Evolutionary conservation across 2,888 invertebrate genomes (phyloP).

Genomic region (Calliopum simillimum): DNA sequence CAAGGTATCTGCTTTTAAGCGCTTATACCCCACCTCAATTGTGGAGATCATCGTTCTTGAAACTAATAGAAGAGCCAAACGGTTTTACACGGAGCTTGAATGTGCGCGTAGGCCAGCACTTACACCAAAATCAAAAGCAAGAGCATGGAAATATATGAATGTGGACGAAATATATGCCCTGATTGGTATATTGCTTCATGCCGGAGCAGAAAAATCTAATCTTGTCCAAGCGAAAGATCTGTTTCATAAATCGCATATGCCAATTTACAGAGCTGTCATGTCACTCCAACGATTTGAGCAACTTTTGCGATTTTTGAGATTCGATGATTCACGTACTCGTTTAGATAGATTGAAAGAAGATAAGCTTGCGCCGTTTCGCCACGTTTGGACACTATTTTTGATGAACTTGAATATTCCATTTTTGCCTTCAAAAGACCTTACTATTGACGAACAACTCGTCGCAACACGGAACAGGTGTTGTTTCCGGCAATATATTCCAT

Average conservation of each 20-base stretch:
- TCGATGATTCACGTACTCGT: conserved; percentile 38
- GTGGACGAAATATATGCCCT: conserved; percentile 33
- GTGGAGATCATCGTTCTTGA: too few species aligned
- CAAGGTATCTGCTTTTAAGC: too few species aligned
- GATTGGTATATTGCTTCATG: conserved; percentile 26
- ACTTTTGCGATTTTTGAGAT: conserved; percentile 30
- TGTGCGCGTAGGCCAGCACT: conserved; percentile 3
- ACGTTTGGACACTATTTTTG: conserved; percentile 25
- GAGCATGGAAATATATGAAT: conserved; percentile 25
- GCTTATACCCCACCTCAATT: too few species aligned
- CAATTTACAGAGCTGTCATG: conserved; percentile 36
- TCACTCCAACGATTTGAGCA: conserved; percentile 34
- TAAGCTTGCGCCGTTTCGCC: conserved; percentile 35
- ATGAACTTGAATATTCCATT: conserved; percentile 29
- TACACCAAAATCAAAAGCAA: conserved; percentile 23
- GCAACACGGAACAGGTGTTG: conserved; percentile 50
- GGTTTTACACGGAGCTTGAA: neutral
- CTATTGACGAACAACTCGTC: conserved; percentile 52
- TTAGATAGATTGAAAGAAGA: conserved; percentile 33
- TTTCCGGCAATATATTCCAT: conserved; percentile 48
- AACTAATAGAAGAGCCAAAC: neutral
- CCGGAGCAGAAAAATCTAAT: conserved; percentile 34
- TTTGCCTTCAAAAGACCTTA: conserved; percentile 38
- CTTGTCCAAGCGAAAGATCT: conserved; percentile 28
- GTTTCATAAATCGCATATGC: conserved; percentile 27